A percentile compares a stretch with the other conserved stretches of the same genome.
Conservation (phyloP, 1,140 invertebrate genomes). For the Bombus ignitus region DNA sequence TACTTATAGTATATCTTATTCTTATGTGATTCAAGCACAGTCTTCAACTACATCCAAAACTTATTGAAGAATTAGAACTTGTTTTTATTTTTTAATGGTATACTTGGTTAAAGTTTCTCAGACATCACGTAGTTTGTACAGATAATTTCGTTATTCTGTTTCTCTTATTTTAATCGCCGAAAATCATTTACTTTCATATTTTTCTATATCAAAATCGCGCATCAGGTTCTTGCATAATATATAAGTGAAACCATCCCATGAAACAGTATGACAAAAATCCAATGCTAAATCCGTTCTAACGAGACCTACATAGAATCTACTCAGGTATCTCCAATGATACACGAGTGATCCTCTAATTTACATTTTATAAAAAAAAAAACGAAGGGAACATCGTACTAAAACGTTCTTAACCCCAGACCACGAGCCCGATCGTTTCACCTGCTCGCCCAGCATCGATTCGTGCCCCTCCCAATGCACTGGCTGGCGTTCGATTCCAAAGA, state of each 20-base stretch:
- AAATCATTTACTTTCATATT: too few relatives aligned
- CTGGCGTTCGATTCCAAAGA: background rate
- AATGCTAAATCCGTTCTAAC: background rate
- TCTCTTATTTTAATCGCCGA: too few relatives aligned
- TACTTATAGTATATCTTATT: too few relatives aligned
- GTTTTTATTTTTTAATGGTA: too few relatives aligned
- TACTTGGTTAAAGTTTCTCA: too few relatives aligned
- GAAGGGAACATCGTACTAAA: background rate
- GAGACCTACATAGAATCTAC: background rate
- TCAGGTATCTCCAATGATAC: background rate
- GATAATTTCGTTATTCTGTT: too few relatives aligned
- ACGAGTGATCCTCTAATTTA: background rate
- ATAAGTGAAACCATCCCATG: background rate
- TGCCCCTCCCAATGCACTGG: background rate
- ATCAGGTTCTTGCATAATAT: too few relatives aligned
- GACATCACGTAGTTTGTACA: too few relatives aligned
- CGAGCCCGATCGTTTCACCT: background rate
- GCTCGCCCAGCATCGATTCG: constrained; percentile 8
- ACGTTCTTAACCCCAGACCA: background rate
- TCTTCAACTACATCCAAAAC: too few relatives aligned
- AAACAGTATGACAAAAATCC: background rate
- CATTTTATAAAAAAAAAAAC: background rate
- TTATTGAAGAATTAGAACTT: too few relatives aligned
- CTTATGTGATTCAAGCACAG: too few relatives aligned
- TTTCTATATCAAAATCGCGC: too few relatives aligned